Conservation (phyloP, 2,888 invertebrate genomes). For the Sialis fuliginosa region DNA sequence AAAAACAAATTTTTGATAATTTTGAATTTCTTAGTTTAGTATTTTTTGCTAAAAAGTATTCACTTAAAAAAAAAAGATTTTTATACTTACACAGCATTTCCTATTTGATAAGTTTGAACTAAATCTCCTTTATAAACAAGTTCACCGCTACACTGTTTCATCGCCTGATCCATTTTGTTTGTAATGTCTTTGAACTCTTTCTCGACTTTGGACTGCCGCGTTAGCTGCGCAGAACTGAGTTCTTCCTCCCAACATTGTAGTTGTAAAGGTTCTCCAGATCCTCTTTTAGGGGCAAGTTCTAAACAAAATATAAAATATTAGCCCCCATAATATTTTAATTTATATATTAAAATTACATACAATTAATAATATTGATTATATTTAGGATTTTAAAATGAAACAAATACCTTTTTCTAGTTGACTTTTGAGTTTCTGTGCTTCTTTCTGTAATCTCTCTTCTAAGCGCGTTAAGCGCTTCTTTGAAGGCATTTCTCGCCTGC, state of each 20-base stretch:
- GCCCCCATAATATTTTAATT: not conserved
- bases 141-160: constrained; percentile 39
- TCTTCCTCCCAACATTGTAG: constrained; percentile 60
- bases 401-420: constrained; percentile 5
- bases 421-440: constrained; percentile 6
- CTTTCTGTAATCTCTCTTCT: constrained; percentile 5
- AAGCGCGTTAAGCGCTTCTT: constrained; percentile 4
- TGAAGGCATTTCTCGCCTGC: constrained; percentile 2
- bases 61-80: not conserved
- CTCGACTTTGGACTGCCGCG: constrained; percentile 41
- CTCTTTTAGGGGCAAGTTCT: constrained; percentile 5
- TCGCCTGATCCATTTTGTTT: constrained; percentile 37
- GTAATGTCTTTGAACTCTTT: constrained; percentile 49
- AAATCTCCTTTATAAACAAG: constrained; percentile 47
- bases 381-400: not conserved
- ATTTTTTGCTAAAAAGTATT: too few species aligned
- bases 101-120: constrained; percentile 42
- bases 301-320: not conserved
- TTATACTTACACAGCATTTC: constrained; percentile 31
- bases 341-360: not conserved
- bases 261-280: constrained; percentile 26
- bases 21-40: too few species aligned
- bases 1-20: too few species aligned
- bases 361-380: not conserved
- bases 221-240: constrained; percentile 43